phyloP scores from a whole-genome alignment of 2,888 invertebrate species.

The Agrochola circellaris region DNA sequence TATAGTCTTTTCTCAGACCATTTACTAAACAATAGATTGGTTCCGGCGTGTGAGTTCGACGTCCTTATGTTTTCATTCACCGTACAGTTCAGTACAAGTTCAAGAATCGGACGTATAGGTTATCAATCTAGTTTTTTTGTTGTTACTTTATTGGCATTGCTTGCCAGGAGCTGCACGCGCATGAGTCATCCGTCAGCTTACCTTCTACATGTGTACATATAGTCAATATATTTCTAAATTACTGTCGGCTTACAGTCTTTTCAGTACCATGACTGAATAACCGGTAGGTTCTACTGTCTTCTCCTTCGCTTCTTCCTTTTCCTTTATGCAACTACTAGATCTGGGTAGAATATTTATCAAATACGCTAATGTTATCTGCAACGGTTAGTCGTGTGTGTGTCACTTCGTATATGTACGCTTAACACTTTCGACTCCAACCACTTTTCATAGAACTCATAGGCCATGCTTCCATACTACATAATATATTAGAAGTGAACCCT shows the following conservation, averaged over 20 bases:
- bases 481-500: too few relatives aligned
- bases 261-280: neutral
- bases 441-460: too few relatives aligned
- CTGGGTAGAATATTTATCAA: neutral
- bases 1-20: constrained; percentile 26
- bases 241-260: neutral
- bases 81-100: constrained; percentile 37
- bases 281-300: neutral
- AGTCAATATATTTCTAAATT: neutral
- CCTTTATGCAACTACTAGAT: too few relatives aligned
- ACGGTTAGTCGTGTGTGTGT: neutral
- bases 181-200: constrained; percentile 1
- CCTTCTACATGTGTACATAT: too few relatives aligned
- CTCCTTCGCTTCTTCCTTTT: too few relatives aligned
- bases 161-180: neutral
- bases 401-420: neutral
- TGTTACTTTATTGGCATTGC: neutral
- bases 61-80: constrained; percentile 42
- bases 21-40: constrained; percentile 39
- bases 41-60: constrained; percentile 41
- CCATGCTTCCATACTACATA: too few relatives aligned
- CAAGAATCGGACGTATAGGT: constrained; percentile 30
- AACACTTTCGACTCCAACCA: too few relatives aligned
- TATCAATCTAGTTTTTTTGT: constrained; percentile 19
- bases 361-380: neutral